Evolutionary conservation across 2,797 vertebrate genomes (phyloP), one percentile per base, ranked within the genome.

Genomic region (Sebastes umbrosus): DNA sequence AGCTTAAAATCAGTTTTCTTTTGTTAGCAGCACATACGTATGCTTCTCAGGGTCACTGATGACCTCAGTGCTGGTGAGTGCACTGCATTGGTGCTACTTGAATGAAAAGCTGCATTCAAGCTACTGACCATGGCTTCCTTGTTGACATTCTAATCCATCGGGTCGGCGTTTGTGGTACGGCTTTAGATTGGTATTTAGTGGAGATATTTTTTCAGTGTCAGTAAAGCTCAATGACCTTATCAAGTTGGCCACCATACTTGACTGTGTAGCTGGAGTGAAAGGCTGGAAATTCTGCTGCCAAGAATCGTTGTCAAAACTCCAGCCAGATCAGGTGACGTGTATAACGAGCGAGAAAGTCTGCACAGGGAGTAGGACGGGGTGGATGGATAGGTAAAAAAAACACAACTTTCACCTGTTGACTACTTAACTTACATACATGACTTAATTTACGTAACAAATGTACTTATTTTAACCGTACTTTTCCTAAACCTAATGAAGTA

Each of bases 21-120:
- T 46, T 46, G 43, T 46, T 7, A 50, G 46, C 63, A 63, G 69
- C 60, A 58, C 65, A 71, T 16, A 39, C 36, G 36, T 39, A 63
- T 62, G 50, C 57, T 43, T 82, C 24, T 62, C 39, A 32, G 69
- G 77, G 46, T 50, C 46, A 50, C 18, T 20, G 46, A 50, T 82
- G 65, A 80, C 57, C 62, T 57, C 69, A 72, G 5, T 58, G 52
- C 60, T 82, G 55, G 32, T 77, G 66, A 83, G 63, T 69, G 68
- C 50, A 74, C 65, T 43, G 57, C 75, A 78, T 82, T 73, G 54
- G 65, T 73, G 69, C 64, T 74, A 52, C 78, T 69, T 76, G 75
- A 83, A 63, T 57, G 73, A 34, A 50, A 71, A 74, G 69, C 78
- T 75, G 68, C 60, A 85, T 75, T 82, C 50, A 79, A 76, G 58